Evolutionary conservation across 2,888 invertebrate species (phyloP).

Genomic region (Allolobophora icterica): DNA sequence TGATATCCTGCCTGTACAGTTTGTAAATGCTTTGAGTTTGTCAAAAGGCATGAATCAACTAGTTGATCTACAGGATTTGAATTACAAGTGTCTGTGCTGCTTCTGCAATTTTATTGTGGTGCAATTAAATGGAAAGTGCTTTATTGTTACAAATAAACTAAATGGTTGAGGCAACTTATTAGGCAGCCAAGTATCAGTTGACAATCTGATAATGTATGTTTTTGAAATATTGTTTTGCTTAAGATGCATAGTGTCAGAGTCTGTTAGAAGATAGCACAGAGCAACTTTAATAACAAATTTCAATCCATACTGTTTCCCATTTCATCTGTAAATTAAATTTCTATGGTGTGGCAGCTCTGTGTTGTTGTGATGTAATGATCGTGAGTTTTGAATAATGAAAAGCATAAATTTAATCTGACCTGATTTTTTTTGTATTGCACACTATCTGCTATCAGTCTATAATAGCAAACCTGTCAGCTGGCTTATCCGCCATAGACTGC

Average conservation of each 20-base stretch:
- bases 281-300: background rate
- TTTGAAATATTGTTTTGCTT: background rate
- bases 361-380: background rate
- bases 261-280: background rate
- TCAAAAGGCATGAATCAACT: background rate
- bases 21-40: background rate
- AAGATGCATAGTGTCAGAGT: background rate
- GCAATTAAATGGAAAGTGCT: background rate
- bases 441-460: background rate
- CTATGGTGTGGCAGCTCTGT: background rate
- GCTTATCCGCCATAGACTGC: too few relatives aligned
- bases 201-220: background rate
- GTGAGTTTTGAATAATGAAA: background rate
- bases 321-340: background rate
- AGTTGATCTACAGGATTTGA: background rate
- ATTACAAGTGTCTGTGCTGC: background rate
- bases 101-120: background rate
- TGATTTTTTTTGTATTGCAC: background rate
- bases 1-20: background rate
- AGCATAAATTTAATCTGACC: background rate
- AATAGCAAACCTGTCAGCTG: too few relatives aligned
- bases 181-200: background rate
- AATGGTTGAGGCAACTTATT: background rate
- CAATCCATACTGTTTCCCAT: too few relatives aligned
- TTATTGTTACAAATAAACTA: background rate